A percentile compares a stretch with the other conserved stretches of the same genome.
These are phyloP conservation scores for Oplegnathus fasciatus DNA, from an alignment of 2,113 vertebrate genomes.

Conservation along the genomic window DNA sequence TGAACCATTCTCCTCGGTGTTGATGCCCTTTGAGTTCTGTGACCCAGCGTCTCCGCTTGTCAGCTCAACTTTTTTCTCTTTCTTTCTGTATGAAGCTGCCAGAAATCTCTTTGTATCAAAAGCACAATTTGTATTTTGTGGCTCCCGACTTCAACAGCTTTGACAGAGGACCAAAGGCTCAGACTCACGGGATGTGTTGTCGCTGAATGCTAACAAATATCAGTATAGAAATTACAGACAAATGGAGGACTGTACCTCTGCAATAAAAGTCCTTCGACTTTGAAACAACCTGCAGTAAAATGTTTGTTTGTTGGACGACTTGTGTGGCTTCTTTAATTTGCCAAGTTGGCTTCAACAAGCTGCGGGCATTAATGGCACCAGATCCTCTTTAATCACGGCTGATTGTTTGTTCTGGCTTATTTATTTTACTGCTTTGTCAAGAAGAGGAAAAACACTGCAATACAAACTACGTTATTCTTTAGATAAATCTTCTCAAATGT, in stretches of 20 bases:
- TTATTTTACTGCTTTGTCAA: background rate
- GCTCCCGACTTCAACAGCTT: background rate
- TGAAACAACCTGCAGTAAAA: background rate
- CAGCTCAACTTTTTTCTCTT: background rate
- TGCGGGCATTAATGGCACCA: background rate
- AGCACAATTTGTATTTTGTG: constrained; percentile 13
- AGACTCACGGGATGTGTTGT: background rate
- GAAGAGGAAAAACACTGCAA: background rate
- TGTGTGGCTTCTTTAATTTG: background rate
- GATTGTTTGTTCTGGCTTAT: background rate
- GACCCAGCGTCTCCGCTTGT: background rate
- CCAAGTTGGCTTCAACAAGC: constrained; percentile 7
- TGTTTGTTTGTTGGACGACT: background rate
- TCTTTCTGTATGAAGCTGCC: constrained; percentile 13
- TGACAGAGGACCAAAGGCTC: background rate
- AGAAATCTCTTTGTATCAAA: background rate
- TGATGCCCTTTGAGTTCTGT: constrained; percentile 17
- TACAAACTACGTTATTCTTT: background rate
- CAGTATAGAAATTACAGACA: background rate
- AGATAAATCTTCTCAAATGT: no score
- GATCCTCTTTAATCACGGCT: background rate
- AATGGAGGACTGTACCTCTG: background rate
- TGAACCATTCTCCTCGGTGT: background rate
- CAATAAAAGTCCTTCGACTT: no score
- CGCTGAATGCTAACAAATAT: background rate